These are phyloP conservation scores for Psettodes erumei DNA, from an alignment of 2,113 vertebrate genomes.

Conservation along the genomic window DNA sequence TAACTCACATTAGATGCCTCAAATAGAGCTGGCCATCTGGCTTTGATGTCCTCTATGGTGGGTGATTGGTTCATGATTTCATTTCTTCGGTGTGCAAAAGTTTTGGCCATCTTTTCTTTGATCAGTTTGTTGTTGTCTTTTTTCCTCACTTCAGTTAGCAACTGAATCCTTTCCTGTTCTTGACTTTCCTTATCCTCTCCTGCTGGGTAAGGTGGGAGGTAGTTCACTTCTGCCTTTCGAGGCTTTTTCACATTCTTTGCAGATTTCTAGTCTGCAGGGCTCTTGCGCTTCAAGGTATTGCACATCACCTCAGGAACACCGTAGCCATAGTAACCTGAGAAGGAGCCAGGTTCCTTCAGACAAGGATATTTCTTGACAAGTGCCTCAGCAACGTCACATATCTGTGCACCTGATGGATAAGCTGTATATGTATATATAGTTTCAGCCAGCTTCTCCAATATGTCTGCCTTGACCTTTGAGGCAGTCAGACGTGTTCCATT, in stretches of 20 bases:
- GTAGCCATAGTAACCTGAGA: constrained; percentile 48
- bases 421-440: constrained; percentile 7
- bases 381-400: constrained; percentile 15
- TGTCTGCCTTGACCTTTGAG: constrained; percentile 19
- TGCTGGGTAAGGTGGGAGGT: constrained; percentile 5
- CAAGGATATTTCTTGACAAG: constrained; percentile 36
- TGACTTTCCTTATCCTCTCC: constrained; percentile 30
- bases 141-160: constrained; percentile 1
- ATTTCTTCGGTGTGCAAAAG: constrained; percentile 11
- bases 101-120: constrained; percentile 11
- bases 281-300: constrained; percentile 40
- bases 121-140: not conserved
- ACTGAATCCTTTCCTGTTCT: constrained; percentile 19
- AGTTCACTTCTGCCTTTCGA: constrained; percentile 6
- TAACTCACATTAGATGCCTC: constrained; percentile 15
- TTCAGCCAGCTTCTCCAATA: constrained; percentile 23
- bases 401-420: constrained; percentile 17
- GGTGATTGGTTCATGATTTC: not conserved
- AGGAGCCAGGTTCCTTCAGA: constrained; percentile 57
- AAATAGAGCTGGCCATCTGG: constrained; percentile 28
- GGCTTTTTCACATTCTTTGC: constrained; percentile 1
- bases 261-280: not conserved
- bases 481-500: constrained; percentile 7
- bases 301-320: constrained; percentile 45
- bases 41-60: constrained; percentile 18